phyloP scores from a whole-genome alignment of 2,113 vertebrate genomes.

The Nesospiza acunhae region DNA sequence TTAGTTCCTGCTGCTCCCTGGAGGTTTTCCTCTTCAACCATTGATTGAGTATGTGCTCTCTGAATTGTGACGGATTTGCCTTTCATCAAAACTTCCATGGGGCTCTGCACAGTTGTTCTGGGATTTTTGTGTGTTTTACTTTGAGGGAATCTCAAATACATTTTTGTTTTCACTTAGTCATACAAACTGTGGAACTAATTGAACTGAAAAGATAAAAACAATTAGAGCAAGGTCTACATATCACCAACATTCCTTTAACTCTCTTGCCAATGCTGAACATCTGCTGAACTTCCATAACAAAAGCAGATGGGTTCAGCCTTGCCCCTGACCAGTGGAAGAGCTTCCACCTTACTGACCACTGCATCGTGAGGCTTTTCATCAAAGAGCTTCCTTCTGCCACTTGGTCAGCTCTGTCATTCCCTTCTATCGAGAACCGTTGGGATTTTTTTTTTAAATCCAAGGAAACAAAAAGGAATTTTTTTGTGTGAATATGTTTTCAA shows the following conservation, averaged over 20 bases:
- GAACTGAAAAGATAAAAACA: slow-evolving; percentile 14
- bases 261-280: background rate
- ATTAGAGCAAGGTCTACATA: background rate
- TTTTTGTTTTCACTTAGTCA: slow-evolving; percentile 5
- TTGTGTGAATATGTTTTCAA: background rate
- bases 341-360: background rate
- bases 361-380: background rate
- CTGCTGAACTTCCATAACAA: background rate
- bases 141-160: background rate
- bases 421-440: background rate
- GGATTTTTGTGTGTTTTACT: background rate
- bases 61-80: slow-evolving; percentile 63
- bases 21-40: slow-evolving; percentile 44
- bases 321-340: background rate
- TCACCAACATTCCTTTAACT: background rate
- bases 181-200: slow-evolving; percentile 1
- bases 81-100: slow-evolving; percentile 61
- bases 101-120: background rate
- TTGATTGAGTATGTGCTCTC: slow-evolving; percentile 49
- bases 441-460: background rate
- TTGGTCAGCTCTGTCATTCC: background rate
- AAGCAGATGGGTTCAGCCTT: background rate
- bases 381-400: background rate
- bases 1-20: slow-evolving; percentile 51
- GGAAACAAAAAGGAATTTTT: background rate